Conservation (phyloP, 2,797 vertebrate genomes). For the Aldrovandia affinis region DNA sequence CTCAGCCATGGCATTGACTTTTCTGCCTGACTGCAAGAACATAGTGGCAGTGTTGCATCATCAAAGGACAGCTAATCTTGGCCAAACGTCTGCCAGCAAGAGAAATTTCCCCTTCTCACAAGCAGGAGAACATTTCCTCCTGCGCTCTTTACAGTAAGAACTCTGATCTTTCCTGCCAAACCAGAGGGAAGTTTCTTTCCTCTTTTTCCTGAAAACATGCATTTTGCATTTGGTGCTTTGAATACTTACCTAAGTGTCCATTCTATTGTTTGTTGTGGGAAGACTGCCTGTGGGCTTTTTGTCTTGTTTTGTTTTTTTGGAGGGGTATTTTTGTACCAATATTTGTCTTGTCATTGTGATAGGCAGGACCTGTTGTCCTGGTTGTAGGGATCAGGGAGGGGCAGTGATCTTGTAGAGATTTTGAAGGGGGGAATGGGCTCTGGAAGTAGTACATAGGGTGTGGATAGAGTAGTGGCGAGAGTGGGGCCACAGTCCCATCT, state of each 20-base stretch:
- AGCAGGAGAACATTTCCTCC: not conserved
- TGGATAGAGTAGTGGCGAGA: no score
- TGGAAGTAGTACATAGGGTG: no score
- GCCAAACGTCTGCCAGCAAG: constrained; percentile 16
- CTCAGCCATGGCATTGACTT: constrained; percentile 52
- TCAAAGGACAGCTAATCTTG: constrained; percentile 60
- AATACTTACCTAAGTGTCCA: not conserved
- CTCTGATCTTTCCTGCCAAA: not conserved
- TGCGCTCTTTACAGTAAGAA: not conserved
- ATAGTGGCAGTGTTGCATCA: constrained; percentile 64
- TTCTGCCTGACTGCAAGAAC: constrained; percentile 64
- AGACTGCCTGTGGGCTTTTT: not conserved
- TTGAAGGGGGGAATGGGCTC: not conserved
- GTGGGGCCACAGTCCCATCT: no score
- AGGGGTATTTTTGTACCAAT: not conserved
- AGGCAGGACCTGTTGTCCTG: not conserved
- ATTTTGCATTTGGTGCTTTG: not conserved
- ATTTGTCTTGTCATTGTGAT: not conserved
- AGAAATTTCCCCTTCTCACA: not conserved
- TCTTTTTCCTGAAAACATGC: not conserved
- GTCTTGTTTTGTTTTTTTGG: not conserved
- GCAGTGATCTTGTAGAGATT: not conserved
- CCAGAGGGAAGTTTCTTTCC: not conserved
- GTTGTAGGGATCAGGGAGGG: not conserved
- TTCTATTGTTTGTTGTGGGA: not conserved